Percentiles rank a stretch among this genome's conserved stretches.
Conservation (phyloP, 1,140 invertebrate genomes). For the Prorops nasuta region DNA sequence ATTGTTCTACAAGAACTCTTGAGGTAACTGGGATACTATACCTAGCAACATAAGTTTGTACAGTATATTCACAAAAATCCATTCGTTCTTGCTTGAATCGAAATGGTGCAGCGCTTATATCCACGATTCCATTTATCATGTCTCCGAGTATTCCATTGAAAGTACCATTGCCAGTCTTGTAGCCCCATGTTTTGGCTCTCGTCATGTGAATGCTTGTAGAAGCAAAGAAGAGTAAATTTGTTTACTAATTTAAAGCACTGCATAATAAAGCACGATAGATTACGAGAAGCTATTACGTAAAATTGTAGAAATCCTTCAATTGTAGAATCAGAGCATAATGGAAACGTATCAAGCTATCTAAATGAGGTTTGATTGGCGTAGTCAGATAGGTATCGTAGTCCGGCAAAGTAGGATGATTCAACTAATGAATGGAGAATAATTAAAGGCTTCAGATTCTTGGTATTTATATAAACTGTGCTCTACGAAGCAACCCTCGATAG, state of each 20-base stretch:
- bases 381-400: constrained; percentile 59
- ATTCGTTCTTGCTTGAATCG: constrained; percentile 61
- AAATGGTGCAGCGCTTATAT: constrained; percentile 64
- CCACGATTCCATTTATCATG: constrained; percentile 58
- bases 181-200: constrained; percentile 64
- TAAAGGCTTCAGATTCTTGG: no score
- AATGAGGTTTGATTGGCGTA: constrained; percentile 49
- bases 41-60: constrained; percentile 62
- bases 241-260: background rate
- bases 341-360: constrained; percentile 64
- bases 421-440: constrained; percentile 15
- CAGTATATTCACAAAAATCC: constrained; percentile 61
- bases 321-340: constrained; percentile 61
- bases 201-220: constrained; percentile 58
- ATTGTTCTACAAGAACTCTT: no score
- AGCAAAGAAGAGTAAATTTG: background rate
- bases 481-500: no score
- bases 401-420: no score
- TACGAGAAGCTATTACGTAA: constrained; percentile 61
- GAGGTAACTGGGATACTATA: no score
- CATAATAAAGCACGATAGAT: no score
- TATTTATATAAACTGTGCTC: no score
- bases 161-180: constrained; percentile 61
- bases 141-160: constrained; percentile 68
- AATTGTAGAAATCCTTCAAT: constrained; percentile 64